phyloP scores from a whole-genome alignment of 1,140 invertebrate species.

The Lordiphosa mommai region DNA sequence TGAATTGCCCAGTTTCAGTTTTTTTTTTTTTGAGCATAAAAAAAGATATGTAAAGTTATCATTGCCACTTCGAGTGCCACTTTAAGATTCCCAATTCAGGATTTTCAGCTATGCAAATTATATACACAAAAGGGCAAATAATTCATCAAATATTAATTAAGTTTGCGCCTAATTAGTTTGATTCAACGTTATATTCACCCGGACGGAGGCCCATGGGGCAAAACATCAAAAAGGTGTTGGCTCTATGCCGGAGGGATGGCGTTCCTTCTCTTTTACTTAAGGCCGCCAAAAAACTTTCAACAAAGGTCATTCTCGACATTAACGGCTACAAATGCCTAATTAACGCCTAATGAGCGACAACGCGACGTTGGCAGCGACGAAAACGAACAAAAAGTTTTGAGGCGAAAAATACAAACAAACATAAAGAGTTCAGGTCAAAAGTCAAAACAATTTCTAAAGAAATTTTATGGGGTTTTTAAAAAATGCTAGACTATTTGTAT shows the following conservation, averaged over 20 bases:
- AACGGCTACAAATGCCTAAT: conserved; percentile 54
- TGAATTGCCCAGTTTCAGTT: conserved; percentile 18
- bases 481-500: too few species aligned
- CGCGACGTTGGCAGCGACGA: conserved; percentile 3
- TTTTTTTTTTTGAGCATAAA: too few species aligned
- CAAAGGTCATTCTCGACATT: conserved; percentile 23
- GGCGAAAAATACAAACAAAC: conserved; percentile 7
- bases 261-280: background rate
- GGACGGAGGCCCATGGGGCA: background rate
- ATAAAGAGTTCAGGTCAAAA: conserved; percentile 22
- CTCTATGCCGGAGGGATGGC: conserved; percentile 18
- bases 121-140: conserved; percentile 51
- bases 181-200: conserved; percentile 26
- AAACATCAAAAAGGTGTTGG: conserved; percentile 70
- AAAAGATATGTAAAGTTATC: too few species aligned
- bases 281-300: conserved; percentile 26
- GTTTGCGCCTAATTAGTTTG: conserved; percentile 67
- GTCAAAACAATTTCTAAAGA: conserved; percentile 36
- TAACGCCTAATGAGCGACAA: conserved; percentile 52
- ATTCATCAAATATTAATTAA: conserved; percentile 66
- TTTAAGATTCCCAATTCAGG: background rate
- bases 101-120: background rate
- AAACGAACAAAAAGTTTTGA: conserved; percentile 3
- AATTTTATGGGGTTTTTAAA: too few species aligned
- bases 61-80: conserved; percentile 26